phyloP scores from a whole-genome alignment of 2,888 invertebrate genomes.

The Rotaria sp. region DNA sequence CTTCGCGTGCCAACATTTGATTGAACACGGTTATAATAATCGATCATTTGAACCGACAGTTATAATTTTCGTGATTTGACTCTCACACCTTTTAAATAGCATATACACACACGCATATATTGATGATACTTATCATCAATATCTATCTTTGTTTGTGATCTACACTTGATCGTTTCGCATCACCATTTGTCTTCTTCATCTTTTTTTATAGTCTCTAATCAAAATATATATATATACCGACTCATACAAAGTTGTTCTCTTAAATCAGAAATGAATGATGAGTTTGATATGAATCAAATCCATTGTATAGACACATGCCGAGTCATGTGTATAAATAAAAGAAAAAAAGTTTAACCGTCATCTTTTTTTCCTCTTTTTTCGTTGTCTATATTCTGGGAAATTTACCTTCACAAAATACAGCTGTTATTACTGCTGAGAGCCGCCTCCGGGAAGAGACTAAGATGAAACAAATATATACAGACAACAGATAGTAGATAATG shows the following conservation, averaged over 20 bases:
- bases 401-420: constrained; percentile 9
- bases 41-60: background rate
- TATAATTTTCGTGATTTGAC: constrained; percentile 4
- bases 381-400: background rate
- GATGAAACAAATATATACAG: background rate
- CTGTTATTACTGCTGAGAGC: constrained; percentile 1
- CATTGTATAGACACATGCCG: background rate
- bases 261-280: constrained; percentile 2
- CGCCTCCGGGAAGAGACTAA: constrained; percentile 12
- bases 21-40: background rate
- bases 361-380: background rate
- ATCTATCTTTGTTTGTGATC: background rate
- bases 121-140: background rate
- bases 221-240: constrained; percentile 15
- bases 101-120: too few relatives aligned
- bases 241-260: background rate
- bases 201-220: constrained; percentile 13
- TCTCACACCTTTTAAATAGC: background rate
- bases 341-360: background rate
- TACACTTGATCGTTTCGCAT: constrained; percentile 5
- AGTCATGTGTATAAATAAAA: constrained; percentile 11
- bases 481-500: background rate
- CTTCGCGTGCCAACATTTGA: background rate
- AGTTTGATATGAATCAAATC: constrained; percentile 8
- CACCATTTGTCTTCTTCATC: constrained; percentile 24